Evolutionary conservation across 2,797 vertebrate genomes (phyloP), one percentile per base, ranked within the genome.

Genomic region (Aphelocoma californica): DNA sequence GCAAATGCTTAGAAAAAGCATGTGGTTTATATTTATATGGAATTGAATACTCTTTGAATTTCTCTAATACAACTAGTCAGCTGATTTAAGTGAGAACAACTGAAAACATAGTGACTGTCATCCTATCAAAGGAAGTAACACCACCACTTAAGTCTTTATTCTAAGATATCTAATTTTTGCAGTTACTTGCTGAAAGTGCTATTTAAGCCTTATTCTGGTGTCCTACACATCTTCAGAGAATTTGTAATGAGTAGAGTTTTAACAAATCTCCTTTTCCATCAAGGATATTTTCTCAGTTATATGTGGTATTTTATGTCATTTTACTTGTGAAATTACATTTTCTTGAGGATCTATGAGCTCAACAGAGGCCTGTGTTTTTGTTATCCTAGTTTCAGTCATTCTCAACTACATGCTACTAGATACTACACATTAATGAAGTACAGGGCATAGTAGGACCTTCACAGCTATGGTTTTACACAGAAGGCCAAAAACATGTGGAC

Each of bases 171-270:
- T 87, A 54, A 81, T 92, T 85, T 79, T 85, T 77, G 31, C 65
- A 78, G 58, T 69, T 90, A 66, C 61, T 88, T 67, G 42, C 42
- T 58, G 14, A 23, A 95, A 94, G 38, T 72, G 83, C 58, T 91
- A 40, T 69, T 90, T 92, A 90, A 92, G 80, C 32, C 42, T 66
- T 85, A 87, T 61, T 81, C 45, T 90, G 45, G 58, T 89, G 89
- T 86, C 69, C 65, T 71, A 90, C 34, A 81, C 44, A 54, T 81
- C 62, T 93, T 86, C 69, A 69, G 42, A 86, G 70, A 88, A 90
- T 79, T 75, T 75, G 15, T 47, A 75, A 81, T 44, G 50, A 31
- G 28, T 44, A 57, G 54, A 90, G 32, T 72, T 71, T 86, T 88
- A 94, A 75, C 48, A 71, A 61, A 40, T 58, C 32, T 73, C 32